phyloP scores from a whole-genome alignment of 2,797 vertebrate species.

The Lepidocolaptes lacrymiger region DNA sequence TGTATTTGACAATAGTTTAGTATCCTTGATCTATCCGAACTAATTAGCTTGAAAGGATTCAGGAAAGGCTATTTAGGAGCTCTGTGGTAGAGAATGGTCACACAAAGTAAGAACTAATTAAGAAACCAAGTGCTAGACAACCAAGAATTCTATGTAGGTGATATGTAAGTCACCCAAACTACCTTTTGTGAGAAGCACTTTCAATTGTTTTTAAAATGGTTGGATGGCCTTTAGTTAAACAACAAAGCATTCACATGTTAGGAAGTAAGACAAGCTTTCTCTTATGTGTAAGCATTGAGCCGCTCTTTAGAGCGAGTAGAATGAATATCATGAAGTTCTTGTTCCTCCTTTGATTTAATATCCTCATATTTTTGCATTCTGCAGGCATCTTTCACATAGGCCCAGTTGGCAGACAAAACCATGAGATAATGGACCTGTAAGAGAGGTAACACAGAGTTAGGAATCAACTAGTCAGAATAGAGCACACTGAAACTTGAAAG shows the following conservation, averaged over 20 bases:
- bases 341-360: conserved; percentile 99
- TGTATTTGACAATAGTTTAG: conserved; percentile 75
- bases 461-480: neutral
- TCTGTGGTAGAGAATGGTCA: conserved; percentile 77
- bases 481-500: neutral
- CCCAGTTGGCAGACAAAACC: conserved; percentile 98
- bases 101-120: conserved; percentile 75
- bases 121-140: conserved; percentile 78
- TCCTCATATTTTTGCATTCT: conserved; percentile 99
- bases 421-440: conserved; percentile 96
- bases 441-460: neutral
- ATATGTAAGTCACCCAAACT: conserved; percentile 73
- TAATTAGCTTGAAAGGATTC: conserved; percentile 70
- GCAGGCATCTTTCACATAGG: conserved; percentile 98
- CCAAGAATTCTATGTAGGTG: conserved; percentile 72
- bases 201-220: conserved; percentile 72
- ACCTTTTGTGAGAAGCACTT: conserved; percentile 83
- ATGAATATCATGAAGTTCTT: conserved; percentile 98
- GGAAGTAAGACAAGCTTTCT: conserved; percentile 46
- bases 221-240: conserved; percentile 81
- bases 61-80: conserved; percentile 75
- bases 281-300: conserved; percentile 98
- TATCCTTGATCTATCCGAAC: conserved; percentile 72
- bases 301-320: conserved; percentile 99
- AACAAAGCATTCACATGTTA: conserved; percentile 77